Conservation (phyloP, 2,113 vertebrate species). For the Larimichthys polyactis region DNA sequence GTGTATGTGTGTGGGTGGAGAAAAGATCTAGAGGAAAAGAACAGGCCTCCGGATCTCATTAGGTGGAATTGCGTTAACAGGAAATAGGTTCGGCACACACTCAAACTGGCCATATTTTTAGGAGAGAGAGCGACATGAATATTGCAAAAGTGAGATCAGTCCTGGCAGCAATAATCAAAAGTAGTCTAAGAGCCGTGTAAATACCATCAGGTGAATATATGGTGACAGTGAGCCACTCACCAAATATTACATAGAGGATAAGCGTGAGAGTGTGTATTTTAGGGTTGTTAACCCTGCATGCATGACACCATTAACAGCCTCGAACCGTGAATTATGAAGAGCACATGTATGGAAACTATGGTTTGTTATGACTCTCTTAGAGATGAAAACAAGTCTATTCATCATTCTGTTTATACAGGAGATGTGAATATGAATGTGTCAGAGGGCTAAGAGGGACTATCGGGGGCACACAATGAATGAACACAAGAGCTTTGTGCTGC, state of each 20-base stretch:
- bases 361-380: conserved; percentile 12
- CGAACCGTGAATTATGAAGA: conserved; percentile 21
- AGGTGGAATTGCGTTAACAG: conserved; percentile 63
- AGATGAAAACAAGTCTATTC: conserved; percentile 22
- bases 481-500: conserved; percentile 26
- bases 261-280: conserved; percentile 29
- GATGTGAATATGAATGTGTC: conserved; percentile 14
- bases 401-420: neutral
- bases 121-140: conserved; percentile 64
- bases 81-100: conserved; percentile 73
- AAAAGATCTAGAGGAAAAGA: conserved; percentile 38
- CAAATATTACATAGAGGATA: conserved; percentile 32
- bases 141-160: conserved; percentile 59
- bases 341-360: neutral
- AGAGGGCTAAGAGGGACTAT: conserved; percentile 9
- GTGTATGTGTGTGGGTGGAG: conserved; percentile 18
- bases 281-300: conserved; percentile 3
- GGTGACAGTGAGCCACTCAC: conserved; percentile 21
- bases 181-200: conserved; percentile 46
- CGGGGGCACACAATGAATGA: neutral
- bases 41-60: conserved; percentile 77
- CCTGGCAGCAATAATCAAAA: conserved; percentile 56
- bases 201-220: conserved; percentile 49
- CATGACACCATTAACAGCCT: neutral
- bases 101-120: conserved; percentile 73